Conservation (phyloP, 2,888 invertebrate genomes). For the Drosophila bunnanda region DNA sequence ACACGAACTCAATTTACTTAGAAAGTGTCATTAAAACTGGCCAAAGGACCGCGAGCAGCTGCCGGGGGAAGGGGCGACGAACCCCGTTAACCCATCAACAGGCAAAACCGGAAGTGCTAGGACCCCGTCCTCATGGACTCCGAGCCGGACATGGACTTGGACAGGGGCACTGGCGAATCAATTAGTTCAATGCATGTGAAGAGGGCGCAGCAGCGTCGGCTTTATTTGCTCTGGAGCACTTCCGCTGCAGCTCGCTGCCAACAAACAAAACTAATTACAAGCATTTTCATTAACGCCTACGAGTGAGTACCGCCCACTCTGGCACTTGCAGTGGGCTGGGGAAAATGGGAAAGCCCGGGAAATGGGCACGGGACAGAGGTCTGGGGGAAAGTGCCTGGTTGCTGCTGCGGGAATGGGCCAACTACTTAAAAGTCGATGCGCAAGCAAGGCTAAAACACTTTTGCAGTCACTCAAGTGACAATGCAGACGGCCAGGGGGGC, state of each 20-base stretch:
- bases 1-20: conserved; percentile 11
- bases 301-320: conserved; percentile 45
- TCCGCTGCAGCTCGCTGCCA: conserved; percentile 66
- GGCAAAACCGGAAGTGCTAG: conserved; percentile 17
- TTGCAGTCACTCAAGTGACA: conserved; percentile 71
- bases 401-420: conserved; percentile 39
- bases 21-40: conserved; percentile 22
- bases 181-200: conserved; percentile 78
- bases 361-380: conserved; percentile 4
- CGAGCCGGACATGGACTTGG: neutral
- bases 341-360: conserved; percentile 8
- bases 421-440: conserved; percentile 79
- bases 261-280: conserved; percentile 79
- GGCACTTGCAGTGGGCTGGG: conserved; percentile 27
- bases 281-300: conserved; percentile 80
- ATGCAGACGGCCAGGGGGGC: conserved; percentile 43
- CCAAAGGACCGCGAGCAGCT: conserved; percentile 1
- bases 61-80: neutral
- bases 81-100: conserved; percentile 11
- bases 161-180: conserved; percentile 58
- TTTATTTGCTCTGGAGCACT: conserved; percentile 64
- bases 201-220: conserved; percentile 55
- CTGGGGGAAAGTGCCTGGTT: conserved; percentile 17
- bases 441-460: conserved; percentile 74
- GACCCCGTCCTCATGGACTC: neutral